A percentile compares a stretch with the other conserved stretches of the same genome.
Evolutionary conservation across 2,113 vertebrate genomes (phyloP).

Genomic region (rat (Rattus norvegicus)): GRCr8 NC_086033.1:25057501-25058000

Average conservation of each 20-base stretch:
- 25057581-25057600: no score
- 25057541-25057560: neutral
- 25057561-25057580: no score
- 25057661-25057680: neutral
- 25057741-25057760: conserved; percentile 24
- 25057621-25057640: neutral
- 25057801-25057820: conserved; percentile 25
- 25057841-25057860: neutral
- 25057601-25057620: neutral
- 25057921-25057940: neutral
- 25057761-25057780: conserved; percentile 30
- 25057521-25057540: neutral
- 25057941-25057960: neutral
- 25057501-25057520: neutral
- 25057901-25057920: neutral
- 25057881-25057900: neutral
- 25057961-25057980: neutral
- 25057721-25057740: conserved; percentile 44
- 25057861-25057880: neutral
- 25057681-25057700: neutral
- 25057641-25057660: neutral
- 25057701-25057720: conserved; percentile 57
- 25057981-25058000: neutral
- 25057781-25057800: conserved; percentile 41
- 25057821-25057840: neutral